Evolutionary conservation across 2,888 invertebrate species (phyloP), one percentile per base, ranked within the genome.

Genomic region (Parnassius glacialis): DNA sequence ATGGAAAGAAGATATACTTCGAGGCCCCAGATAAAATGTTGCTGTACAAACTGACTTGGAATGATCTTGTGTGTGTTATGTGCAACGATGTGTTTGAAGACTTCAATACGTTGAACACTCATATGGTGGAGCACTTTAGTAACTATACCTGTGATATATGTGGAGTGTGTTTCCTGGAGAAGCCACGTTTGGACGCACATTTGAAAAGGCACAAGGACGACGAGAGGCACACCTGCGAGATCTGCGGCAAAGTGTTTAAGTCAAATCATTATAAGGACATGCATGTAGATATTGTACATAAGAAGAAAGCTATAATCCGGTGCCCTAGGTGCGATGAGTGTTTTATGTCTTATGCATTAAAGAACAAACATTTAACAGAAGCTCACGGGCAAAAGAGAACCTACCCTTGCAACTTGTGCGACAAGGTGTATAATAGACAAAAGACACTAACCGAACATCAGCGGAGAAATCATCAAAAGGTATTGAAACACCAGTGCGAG

Each of bases 401-500:
- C 0, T 90, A 87, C 42, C 90, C 90, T 0, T 92, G 92, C 61
- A 85, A 85, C 45, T 65, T 90, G 50, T 92, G 92, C 34, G 88
- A 88, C 12, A 92, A 91, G 67, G 87, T 91, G 0, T 92, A 90
- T 55, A 87, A 89, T 34, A 81, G 88, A 34, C 86, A 87, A 68
- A 88, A 88, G 41, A 89, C 90, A 0, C 70, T 92, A 1, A 87
- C 87, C 0, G 87, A 90, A 57, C 92, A 92, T 65, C 85, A 87
- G 59, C 65, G 89, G 2, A 73, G 90, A 20, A 89, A 90, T 25
- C 92, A 92, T 57, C 85, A 87, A 67, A 88, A 89, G 65, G 89
- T 90, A 0, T 68, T 92, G 20, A 89, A 88, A 13, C 92, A 93
- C 41, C 90, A 92, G 57, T 93, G 93, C 65, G 92, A 92, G 25